Percentiles rank a stretch among this genome's conserved stretches.
phyloP scores from a whole-genome alignment of 2,797 vertebrate species.

The Coilia nasus region DNA sequence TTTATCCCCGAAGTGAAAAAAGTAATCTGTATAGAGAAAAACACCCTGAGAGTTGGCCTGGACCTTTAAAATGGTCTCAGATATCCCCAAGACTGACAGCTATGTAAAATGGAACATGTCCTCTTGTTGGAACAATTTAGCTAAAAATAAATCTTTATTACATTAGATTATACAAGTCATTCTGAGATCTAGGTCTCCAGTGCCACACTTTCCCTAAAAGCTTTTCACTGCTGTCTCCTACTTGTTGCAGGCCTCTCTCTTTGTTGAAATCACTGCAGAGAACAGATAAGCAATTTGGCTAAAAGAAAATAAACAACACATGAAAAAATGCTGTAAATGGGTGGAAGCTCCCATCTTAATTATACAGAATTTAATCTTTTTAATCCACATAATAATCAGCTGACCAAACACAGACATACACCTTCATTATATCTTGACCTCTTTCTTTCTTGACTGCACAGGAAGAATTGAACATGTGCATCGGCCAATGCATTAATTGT shows the following conservation, averaged over 20 bases:
- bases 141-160: slow-evolving; percentile 64
- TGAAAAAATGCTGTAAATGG: neutral
- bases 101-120: slow-evolving; percentile 56
- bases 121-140: slow-evolving; percentile 50
- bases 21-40: slow-evolving; percentile 37
- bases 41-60: slow-evolving; percentile 43
- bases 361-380: neutral
- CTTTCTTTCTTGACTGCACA: neutral
- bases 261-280: neutral
- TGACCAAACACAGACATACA: neutral
- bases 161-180: slow-evolving; percentile 50
- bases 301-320: neutral
- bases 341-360: neutral
- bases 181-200: slow-evolving; percentile 43
- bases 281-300: neutral
- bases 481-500: neutral
- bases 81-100: slow-evolving; percentile 50
- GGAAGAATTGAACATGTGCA: neutral
- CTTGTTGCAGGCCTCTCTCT: neutral
- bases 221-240: neutral
- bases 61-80: slow-evolving; percentile 36
- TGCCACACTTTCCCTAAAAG: slow-evolving; percentile 18
- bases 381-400: neutral
- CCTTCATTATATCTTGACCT: neutral
- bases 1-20: neutral